A percentile compares a stretch with the other conserved stretches of the same genome.
Evolutionary conservation across 2,797 vertebrate genomes (phyloP).

Genomic region (Cossypha niveicapilla): DNA sequence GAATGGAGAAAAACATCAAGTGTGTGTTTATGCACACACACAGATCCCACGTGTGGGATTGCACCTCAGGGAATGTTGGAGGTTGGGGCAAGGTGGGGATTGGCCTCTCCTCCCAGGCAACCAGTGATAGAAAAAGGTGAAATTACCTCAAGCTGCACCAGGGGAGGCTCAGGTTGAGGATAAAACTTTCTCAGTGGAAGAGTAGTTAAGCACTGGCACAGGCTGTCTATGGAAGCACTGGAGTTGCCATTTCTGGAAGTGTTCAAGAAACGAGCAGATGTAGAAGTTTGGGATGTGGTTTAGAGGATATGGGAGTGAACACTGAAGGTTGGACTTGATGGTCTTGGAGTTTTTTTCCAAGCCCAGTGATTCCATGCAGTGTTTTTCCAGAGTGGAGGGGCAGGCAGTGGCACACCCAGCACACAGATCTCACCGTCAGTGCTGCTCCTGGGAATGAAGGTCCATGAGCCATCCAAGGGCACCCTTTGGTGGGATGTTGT

Average conservation of each 20-base stretch:
- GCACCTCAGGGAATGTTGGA: not conserved
- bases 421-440: accelerated
- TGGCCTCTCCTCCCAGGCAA: no score
- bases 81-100: not conserved
- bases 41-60: not conserved
- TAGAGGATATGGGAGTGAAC: accelerated
- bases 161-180: not conserved
- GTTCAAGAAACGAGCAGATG: accelerated
- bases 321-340: not conserved
- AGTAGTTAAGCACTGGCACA: accelerated
- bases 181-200: not conserved
- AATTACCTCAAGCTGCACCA: not conserved
- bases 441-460: not conserved
- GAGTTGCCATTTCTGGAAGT: accelerated
- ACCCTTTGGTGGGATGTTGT: accelerated
- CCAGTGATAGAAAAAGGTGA: accelerated
- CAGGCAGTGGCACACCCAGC: not conserved
- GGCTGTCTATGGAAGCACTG: no score
- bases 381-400: not conserved
- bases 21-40: not conserved
- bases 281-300: accelerated
- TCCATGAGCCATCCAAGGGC: accelerated
- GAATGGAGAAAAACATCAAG: conserved; percentile 39
- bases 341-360: not conserved
- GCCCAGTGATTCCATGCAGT: accelerated